These are phyloP conservation scores for Leguminivora glycinivorella DNA, from an alignment of 1,140 invertebrate genomes.

Conservation along the genomic window DNA sequence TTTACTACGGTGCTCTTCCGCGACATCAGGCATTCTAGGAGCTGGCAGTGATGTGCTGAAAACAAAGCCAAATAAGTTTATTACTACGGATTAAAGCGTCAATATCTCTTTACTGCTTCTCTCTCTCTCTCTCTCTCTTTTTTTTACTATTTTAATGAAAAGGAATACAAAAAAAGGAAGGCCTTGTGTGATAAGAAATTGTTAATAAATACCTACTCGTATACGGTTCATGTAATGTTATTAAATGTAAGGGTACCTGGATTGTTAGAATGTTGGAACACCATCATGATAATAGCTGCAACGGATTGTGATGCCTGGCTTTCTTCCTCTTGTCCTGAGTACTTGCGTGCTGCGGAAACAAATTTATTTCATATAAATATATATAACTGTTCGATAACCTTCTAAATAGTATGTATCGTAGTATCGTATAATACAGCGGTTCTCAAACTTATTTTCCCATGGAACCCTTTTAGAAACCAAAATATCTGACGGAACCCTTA, in stretches of 20 bases:
- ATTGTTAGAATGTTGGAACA: slow-evolving; percentile 97
- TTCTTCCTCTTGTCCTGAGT: slow-evolving; percentile 84
- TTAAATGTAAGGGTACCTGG: slow-evolving; percentile 81
- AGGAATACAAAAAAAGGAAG: too few relatives aligned
- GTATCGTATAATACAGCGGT: too few relatives aligned
- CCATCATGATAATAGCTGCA: slow-evolving; percentile 97
- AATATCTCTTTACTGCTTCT: background rate
- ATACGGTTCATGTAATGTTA: background rate
- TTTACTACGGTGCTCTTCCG: slow-evolving; percentile 93
- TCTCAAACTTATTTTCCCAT: too few relatives aligned
- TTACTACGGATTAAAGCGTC: background rate
- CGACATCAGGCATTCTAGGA: slow-evolving; percentile 96
- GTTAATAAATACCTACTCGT: too few relatives aligned
- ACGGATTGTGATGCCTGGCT: slow-evolving; percentile 95
- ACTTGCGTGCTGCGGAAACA: slow-evolving; percentile 81
- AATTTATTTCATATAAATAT: background rate
- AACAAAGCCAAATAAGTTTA: slow-evolving; percentile 23
- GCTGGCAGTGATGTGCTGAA: slow-evolving; percentile 94
- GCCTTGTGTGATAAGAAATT: too few relatives aligned
- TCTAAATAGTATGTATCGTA: background rate
- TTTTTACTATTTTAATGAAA: too few relatives aligned
- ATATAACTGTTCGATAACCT: slow-evolving; percentile 8
- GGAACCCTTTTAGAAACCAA: too few relatives aligned
- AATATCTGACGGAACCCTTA: too few relatives aligned
- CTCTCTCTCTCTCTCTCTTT: too few relatives aligned